A percentile compares a stretch with the other conserved stretches of the same genome.
phyloP scores from a whole-genome alignment of 2,797 vertebrate genomes.

The Arctocebus calabarensis region DNA sequence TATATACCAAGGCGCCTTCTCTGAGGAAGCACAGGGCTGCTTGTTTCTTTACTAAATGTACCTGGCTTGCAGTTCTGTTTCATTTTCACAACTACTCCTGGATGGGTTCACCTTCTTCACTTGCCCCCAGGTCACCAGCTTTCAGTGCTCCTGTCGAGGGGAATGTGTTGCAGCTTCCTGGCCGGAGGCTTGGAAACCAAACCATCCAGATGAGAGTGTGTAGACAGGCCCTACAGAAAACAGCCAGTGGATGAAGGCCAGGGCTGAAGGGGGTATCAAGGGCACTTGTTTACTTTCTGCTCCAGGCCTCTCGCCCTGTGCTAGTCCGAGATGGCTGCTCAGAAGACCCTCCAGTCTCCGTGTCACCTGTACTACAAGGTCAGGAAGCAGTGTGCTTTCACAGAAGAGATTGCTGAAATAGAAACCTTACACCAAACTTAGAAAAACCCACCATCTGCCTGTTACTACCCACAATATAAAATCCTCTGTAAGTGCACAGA shows the following conservation, averaged over 20 bases:
- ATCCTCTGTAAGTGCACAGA: neutral
- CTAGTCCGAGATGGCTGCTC: neutral
- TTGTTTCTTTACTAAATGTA: fast-evolving
- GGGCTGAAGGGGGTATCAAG: neutral
- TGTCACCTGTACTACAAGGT: neutral
- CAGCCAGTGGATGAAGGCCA: neutral
- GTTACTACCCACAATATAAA: neutral
- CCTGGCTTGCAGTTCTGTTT: neutral
- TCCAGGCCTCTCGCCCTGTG: neutral
- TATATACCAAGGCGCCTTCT: neutral
- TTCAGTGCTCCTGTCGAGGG: neutral
- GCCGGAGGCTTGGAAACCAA: neutral
- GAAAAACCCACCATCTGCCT: neutral
- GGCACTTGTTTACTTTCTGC: neutral
- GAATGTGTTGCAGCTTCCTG: neutral
- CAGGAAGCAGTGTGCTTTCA: neutral
- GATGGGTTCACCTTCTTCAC: neutral
- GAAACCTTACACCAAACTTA: neutral
- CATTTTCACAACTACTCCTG: neutral
- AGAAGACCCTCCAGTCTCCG: neutral
- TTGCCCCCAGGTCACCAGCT: neutral
- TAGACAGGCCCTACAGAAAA: neutral
- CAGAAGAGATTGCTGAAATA: neutral
- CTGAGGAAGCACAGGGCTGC: neutral
- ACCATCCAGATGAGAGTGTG: neutral